Evolutionary conservation across 2,113 vertebrate species (phyloP).

Genomic region (Tragelaphus buxtoni): DNA sequence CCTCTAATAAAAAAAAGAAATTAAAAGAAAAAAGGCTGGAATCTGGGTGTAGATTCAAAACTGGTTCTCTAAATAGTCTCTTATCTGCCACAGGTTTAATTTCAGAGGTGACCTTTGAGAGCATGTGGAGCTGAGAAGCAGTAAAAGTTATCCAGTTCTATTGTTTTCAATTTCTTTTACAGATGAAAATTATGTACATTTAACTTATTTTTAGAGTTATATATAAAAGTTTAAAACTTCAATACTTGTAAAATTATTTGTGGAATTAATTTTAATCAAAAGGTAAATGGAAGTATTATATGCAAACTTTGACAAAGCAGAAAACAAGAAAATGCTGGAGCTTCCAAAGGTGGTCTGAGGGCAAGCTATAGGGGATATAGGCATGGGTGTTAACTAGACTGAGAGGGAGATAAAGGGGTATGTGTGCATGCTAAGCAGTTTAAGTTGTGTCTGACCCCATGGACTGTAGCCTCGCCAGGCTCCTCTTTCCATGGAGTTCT

Average conservation of each 20-base stretch:
- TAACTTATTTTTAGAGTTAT: background rate
- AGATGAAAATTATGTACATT: background rate
- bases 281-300: background rate
- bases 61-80: background rate
- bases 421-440: background rate
- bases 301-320: background rate
- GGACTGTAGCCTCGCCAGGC: background rate
- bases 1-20: background rate
- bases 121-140: background rate
- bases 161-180: background rate
- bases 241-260: background rate
- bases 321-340: background rate
- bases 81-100: background rate
- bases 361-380: no score
- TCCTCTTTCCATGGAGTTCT: background rate
- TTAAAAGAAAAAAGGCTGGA: background rate
- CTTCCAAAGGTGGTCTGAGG: background rate
- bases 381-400: rapidly evolving
- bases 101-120: background rate
- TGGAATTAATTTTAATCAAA: background rate
- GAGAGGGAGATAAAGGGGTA: background rate
- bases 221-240: background rate
- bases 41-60: background rate
- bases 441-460: background rate
- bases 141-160: background rate